Evolutionary conservation across 2,113 vertebrate species (phyloP), one percentile per base, ranked within the genome.

Genomic region (Brachypodius melanocephalos): DNA sequence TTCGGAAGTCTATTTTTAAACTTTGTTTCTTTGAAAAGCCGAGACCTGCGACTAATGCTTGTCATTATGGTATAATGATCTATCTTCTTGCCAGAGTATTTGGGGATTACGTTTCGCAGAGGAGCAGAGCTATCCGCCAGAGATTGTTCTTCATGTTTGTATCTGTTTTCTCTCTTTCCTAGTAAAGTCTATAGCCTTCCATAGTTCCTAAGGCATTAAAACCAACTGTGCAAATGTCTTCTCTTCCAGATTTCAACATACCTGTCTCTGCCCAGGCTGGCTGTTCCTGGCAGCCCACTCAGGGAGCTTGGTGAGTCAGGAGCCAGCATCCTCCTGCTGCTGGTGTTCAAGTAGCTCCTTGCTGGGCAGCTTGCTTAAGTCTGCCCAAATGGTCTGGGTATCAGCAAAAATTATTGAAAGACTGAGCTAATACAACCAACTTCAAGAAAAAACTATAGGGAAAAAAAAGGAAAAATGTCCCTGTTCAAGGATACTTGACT

Each of bases 1-100:
- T 93, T 93, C 65, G 28, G 63, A 93, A 92, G 65, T 63, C 90
- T 96, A 96, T 96, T 95, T 96, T 95, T 91, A 97, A 95, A 92
- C 59, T 74, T 45, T 42, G 31, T 77, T 88, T 78, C 85, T 91
- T 90, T 95, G 79, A 93, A 91, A 94, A 94, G 59, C 19, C 0
- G 5, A 81, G 85, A 79, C 36, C 45, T 95, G 75, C 1, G 2
- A 69, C 82, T 90, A 91, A 72, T 71, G 31, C 65, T 90, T 85
- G 75, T 88, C 79, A 26, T 92, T 95, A 84, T 59, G 59, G 72
- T 81, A 58, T 63, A 91, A 97, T 49, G 43, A 86, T 85, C 95
- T 80, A 63, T 92, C 63, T 91, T 76, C 59, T 94, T 93, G 85
- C 93, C 85, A 88, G 78, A 91, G 45, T 73, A 94, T 88, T 73